phyloP scores from a whole-genome alignment of 2,797 vertebrate species.

The Syngnathus rostellatus region DNA sequence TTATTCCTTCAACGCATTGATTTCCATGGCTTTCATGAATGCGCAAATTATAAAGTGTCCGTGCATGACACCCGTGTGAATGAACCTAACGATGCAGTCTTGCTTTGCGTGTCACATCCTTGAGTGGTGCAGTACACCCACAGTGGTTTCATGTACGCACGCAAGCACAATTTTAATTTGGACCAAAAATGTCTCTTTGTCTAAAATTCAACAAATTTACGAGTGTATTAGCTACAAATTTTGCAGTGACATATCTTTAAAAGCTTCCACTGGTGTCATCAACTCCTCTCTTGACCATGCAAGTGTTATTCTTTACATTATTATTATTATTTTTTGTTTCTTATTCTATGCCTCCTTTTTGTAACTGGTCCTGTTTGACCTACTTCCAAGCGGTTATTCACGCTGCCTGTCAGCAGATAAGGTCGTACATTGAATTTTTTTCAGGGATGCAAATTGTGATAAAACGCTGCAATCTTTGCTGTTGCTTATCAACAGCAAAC shows the following conservation, averaged over 20 bases:
- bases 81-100: conserved; percentile 37
- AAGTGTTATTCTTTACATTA: not conserved
- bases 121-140: conserved; percentile 54
- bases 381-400: conserved; percentile 31
- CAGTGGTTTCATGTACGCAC: conserved; percentile 9
- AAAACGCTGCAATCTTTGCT: too few species aligned
- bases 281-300: conserved; percentile 34
- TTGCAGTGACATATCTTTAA: not conserved
- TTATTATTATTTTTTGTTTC: not conserved
- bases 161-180: conserved; percentile 3
- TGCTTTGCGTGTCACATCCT: conserved; percentile 51
- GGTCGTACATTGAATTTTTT: not conserved
- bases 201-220: not conserved
- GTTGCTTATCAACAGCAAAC: too few species aligned
- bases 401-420: conserved; percentile 10
- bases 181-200: not conserved
- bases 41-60: not conserved
- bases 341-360: conserved; percentile 20
- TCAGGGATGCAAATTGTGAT: too few species aligned
- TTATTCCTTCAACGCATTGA: not conserved
- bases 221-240: not conserved
- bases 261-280: conserved; percentile 28
- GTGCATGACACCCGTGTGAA: not conserved
- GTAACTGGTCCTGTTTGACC: conserved; percentile 27
- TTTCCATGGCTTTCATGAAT: not conserved